Evolutionary conservation across 2,797 vertebrate genomes (phyloP).

Genomic region (Lutjanus argentimaculatus): DNA sequence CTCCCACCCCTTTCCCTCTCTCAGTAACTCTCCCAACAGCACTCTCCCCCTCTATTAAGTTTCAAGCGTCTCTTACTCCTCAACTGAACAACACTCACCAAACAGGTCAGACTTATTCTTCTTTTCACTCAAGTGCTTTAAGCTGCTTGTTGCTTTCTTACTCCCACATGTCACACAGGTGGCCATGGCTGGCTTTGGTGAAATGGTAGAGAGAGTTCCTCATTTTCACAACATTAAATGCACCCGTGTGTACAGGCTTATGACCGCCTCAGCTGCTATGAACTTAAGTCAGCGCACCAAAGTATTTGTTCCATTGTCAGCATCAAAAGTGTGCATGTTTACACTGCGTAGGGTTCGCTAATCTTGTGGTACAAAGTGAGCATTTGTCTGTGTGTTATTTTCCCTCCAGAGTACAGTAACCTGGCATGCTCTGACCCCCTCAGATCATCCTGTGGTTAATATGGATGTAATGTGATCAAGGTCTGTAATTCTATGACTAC

Average conservation of each 20-base stretch:
- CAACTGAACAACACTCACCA: constrained; percentile 80
- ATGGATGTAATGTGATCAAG: constrained; percentile 69
- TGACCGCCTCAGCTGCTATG: constrained; percentile 27
- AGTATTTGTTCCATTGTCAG: constrained; percentile 6
- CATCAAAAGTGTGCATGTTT: neutral
- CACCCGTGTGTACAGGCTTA: constrained; percentile 22
- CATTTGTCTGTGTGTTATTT: constrained; percentile 16
- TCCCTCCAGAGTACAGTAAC: constrained; percentile 13
- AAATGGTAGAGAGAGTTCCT: constrained; percentile 14
- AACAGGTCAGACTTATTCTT: constrained; percentile 87
- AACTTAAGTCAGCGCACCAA: neutral
- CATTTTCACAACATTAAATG: constrained; percentile 39
- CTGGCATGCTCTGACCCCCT: constrained; percentile 26
- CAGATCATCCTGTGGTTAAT: constrained; percentile 43
- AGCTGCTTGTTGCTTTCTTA: constrained; percentile 43
- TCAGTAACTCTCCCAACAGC: constrained; percentile 67
- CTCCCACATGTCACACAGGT: constrained; percentile 34
- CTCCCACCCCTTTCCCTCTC: constrained; percentile 47
- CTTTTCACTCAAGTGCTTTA: constrained; percentile 65
- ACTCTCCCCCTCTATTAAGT: constrained; percentile 76
- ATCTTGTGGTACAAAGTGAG: constrained; percentile 15
- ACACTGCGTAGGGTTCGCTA: neutral
- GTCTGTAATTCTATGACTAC: constrained; percentile 55
- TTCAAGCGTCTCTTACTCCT: constrained; percentile 80
- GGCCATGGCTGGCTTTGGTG: constrained; percentile 20